Evolutionary conservation across 2,888 invertebrate species (phyloP).

Genomic region (Spodoptera littoralis): DNA sequence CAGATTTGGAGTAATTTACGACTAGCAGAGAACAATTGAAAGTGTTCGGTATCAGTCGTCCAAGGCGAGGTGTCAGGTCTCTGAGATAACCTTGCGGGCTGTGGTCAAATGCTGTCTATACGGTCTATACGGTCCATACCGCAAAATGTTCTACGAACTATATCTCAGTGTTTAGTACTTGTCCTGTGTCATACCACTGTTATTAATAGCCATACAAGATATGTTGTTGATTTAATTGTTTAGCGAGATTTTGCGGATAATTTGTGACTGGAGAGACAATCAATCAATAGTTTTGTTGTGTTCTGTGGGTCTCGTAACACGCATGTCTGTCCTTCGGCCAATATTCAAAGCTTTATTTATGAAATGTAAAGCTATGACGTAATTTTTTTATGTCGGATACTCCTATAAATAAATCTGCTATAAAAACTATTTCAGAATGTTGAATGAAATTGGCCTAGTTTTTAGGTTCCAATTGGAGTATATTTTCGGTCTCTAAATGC

Average conservation of each 20-base stretch:
- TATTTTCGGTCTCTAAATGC: no score
- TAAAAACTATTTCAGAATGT: no score
- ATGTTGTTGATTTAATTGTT: slow-evolving; percentile 25
- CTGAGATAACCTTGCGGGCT: slow-evolving; percentile 71
- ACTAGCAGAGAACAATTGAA: slow-evolving; percentile 53
- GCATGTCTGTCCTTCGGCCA: no score
- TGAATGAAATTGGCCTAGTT: no score
- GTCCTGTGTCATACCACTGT: slow-evolving; percentile 21
- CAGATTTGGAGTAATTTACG: slow-evolving; percentile 31
- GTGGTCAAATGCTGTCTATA: slow-evolving; percentile 53
- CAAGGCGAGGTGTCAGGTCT: slow-evolving; percentile 68
- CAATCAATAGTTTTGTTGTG: no score
- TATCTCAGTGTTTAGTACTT: slow-evolving; percentile 39
- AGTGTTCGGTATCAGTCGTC: slow-evolving; percentile 63
- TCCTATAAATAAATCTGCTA: no score
- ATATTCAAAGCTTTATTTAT: no score
- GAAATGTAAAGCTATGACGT: no score
- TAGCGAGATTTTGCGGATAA: neutral
- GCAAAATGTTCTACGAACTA: slow-evolving; percentile 56
- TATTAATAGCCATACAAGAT: slow-evolving; percentile 39
- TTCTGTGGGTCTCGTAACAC: no score
- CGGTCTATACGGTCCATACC: slow-evolving; percentile 56
- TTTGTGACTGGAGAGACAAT: no score
- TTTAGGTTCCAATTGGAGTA: no score
- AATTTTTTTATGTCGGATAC: no score